phyloP scores from a whole-genome alignment of 2,113 vertebrate genomes.

The Daphoenositta chrysoptera region DNA sequence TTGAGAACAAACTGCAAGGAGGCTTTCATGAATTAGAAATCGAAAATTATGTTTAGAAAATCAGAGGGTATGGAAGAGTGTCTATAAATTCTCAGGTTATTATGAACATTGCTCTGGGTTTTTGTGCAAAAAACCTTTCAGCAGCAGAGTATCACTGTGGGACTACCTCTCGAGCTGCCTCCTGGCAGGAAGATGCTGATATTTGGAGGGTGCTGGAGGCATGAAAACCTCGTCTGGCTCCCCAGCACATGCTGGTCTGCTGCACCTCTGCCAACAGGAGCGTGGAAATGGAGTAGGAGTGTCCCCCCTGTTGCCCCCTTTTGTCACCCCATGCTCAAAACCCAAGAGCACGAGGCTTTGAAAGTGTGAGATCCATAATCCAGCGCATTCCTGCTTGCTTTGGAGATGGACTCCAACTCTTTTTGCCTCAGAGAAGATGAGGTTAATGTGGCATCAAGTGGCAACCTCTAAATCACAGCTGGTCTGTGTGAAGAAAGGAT shows the following conservation, averaged over 20 bases:
- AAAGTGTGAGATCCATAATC: not conserved
- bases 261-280: not conserved
- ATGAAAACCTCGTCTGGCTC: not conserved
- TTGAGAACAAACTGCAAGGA: not conserved
- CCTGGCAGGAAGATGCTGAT: not conserved
- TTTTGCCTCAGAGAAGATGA: not conserved
- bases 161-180: not conserved
- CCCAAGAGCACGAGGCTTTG: not conserved
- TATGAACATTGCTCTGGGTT: not conserved
- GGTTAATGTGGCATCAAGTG: not conserved
- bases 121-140: not conserved
- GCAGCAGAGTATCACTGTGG: not conserved
- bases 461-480: not conserved
- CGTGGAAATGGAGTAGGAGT: not conserved
- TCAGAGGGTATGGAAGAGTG: not conserved
- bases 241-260: not conserved
- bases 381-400: not conserved
- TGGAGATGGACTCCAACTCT: not conserved
- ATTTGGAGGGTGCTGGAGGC: not conserved
- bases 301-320: not conserved
- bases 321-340: not conserved
- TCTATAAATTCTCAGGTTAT: not conserved
- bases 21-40: constrained; percentile 1
- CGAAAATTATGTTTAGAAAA: not conserved
- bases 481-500: not conserved